These are phyloP conservation scores for Macrosiphum euphorbiae DNA, from an alignment of 2,888 invertebrate species.

Conservation along the genomic window DNA sequence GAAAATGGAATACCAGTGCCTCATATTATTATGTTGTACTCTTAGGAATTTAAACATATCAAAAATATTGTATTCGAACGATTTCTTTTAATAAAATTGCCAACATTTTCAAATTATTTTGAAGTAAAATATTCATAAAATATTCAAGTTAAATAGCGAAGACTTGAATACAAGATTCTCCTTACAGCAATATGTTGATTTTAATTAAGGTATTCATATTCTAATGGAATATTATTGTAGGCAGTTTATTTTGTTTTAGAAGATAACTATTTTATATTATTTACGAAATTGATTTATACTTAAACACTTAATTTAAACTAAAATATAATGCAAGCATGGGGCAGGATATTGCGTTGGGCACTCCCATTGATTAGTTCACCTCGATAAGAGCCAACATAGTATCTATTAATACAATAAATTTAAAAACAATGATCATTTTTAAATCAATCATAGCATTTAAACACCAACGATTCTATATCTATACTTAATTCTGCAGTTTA, in stretches of 20 bases:
- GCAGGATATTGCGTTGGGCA: not conserved
- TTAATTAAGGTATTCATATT: not conserved
- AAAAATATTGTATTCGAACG: not conserved
- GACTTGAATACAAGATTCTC: not conserved
- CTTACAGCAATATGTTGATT: not conserved
- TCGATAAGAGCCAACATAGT: not conserved
- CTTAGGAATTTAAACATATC: not conserved
- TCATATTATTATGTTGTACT: too few species aligned
- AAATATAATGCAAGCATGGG: not conserved
- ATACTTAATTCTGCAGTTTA: not conserved
- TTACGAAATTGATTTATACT: not conserved
- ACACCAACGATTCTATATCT: not conserved
- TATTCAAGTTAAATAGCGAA: not conserved
- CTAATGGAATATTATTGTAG: not conserved
- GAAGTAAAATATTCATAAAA: not conserved
- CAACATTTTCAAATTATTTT: not conserved
- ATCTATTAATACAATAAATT: not conserved
- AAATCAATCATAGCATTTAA: not conserved
- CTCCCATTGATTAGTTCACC: not conserved
- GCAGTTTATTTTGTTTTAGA: not conserved
- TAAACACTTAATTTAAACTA: not conserved
- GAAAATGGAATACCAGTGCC: too few species aligned
- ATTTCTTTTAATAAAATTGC: not conserved
- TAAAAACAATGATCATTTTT: slow-evolving; percentile 1
- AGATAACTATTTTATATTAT: not conserved